These are phyloP conservation scores for Myanophis thanlyinensis DNA, from an alignment of 2,113 vertebrate species.

Conservation along the genomic window DNA sequence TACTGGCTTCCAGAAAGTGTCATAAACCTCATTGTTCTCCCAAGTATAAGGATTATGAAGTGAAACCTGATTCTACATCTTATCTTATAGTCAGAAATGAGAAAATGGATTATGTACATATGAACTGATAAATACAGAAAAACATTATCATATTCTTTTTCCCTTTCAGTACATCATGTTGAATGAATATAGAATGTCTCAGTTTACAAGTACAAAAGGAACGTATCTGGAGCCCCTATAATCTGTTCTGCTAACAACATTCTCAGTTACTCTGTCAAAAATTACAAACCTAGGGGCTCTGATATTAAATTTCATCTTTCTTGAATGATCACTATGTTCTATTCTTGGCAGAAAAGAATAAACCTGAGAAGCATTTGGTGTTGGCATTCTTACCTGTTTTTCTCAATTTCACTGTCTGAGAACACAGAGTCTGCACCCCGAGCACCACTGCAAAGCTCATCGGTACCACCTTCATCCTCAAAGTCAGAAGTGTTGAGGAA, in stretches of 20 bases:
- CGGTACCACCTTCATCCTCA: constrained; percentile 89
- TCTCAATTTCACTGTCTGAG: constrained; percentile 85
- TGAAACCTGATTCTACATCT: background rate
- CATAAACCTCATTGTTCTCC: background rate
- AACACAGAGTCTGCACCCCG: constrained; percentile 79
- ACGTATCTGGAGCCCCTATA: background rate
- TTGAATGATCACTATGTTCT: constrained; percentile 49
- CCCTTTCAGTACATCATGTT: background rate
- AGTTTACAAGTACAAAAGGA: background rate
- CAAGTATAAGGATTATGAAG: background rate
- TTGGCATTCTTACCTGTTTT: constrained; percentile 79
- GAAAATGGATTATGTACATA: background rate
- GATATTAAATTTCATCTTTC: constrained; percentile 47
- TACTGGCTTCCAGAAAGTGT: too few species aligned
- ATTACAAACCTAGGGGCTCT: constrained; percentile 33
- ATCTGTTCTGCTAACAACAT: background rate
- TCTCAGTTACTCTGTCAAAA: constrained; percentile 1
- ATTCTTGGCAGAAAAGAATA: constrained; percentile 23
- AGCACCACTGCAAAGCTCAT: constrained; percentile 70
- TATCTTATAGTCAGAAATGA: background rate
- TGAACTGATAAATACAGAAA: background rate
- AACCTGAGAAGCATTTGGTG: constrained; percentile 23
- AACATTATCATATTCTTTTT: background rate
- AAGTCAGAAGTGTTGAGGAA: constrained; percentile 99
- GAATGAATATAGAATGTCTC: background rate